Evolutionary conservation across 2,113 vertebrate genomes (phyloP).

Genomic region (Circaetus cinerascens): DNA sequence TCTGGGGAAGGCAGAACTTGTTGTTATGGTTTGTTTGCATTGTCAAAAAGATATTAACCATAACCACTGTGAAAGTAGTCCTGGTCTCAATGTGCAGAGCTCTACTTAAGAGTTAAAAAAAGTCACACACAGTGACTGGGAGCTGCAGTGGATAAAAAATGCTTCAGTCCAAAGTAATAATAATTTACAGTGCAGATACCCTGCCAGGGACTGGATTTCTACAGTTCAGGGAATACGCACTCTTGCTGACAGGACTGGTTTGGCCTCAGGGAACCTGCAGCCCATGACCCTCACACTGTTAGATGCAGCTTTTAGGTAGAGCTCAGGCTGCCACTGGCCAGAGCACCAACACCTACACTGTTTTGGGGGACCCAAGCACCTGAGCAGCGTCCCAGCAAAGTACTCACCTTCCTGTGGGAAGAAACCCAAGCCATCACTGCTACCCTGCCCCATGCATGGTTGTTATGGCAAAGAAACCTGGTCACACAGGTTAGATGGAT

Average conservation of each 20-base stretch:
- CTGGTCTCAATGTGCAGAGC: background rate
- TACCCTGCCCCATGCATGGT: background rate
- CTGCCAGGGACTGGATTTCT: background rate
- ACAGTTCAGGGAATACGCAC: background rate
- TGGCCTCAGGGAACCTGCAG: background rate
- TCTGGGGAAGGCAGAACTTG: background rate
- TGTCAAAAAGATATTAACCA: background rate
- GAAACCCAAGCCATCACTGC: background rate
- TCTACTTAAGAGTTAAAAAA: background rate
- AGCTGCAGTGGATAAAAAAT: background rate
- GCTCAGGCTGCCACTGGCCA: background rate
- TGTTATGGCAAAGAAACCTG: background rate
- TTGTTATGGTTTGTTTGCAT: background rate
- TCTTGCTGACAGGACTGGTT: background rate
- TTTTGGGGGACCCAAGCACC: background rate
- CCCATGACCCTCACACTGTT: background rate
- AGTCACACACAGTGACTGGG: background rate
- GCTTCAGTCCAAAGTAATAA: background rate
- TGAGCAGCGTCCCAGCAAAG: background rate
- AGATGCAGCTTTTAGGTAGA: background rate
- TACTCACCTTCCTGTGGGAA: background rate
- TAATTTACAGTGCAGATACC: background rate
- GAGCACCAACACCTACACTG: background rate
- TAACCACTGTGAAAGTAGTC: background rate
- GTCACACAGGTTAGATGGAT: background rate